phyloP scores from a whole-genome alignment of 2,113 vertebrate species.

The Entomyzon cyanotis region DNA sequence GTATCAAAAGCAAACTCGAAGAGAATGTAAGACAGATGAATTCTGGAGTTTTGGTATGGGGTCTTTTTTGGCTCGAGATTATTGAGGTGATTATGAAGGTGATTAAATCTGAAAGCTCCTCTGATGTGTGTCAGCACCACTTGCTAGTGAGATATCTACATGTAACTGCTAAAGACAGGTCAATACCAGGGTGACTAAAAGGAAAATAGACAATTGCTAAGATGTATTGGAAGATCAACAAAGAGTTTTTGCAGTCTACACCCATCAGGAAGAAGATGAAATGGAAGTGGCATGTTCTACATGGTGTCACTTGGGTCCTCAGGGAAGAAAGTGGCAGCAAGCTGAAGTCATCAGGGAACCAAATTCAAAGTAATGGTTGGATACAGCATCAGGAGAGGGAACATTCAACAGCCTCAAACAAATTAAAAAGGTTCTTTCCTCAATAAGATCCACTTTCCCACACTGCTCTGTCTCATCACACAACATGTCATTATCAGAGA shows the following conservation, averaged over 20 bases:
- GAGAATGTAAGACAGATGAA: constrained; percentile 4
- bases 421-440: background rate
- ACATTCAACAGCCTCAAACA: background rate
- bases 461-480: background rate
- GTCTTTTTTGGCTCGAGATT: background rate
- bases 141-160: background rate
- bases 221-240: background rate
- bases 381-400: background rate
- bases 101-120: background rate
- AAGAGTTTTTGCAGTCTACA: background rate
- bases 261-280: background rate
- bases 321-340: background rate
- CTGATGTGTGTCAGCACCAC: background rate
- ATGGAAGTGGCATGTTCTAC: background rate
- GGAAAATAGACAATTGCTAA: background rate
- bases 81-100: background rate
- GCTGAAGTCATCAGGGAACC: background rate
- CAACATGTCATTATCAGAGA: background rate
- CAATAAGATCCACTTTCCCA: background rate
- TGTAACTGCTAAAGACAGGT: background rate
- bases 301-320: background rate
- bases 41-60: background rate
- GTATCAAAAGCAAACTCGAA: background rate
- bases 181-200: background rate
- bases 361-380: background rate